Evolutionary conservation across 2,113 vertebrate genomes (phyloP), one percentile per base, ranked within the genome.

Genomic region (Indicator indicator): DNA sequence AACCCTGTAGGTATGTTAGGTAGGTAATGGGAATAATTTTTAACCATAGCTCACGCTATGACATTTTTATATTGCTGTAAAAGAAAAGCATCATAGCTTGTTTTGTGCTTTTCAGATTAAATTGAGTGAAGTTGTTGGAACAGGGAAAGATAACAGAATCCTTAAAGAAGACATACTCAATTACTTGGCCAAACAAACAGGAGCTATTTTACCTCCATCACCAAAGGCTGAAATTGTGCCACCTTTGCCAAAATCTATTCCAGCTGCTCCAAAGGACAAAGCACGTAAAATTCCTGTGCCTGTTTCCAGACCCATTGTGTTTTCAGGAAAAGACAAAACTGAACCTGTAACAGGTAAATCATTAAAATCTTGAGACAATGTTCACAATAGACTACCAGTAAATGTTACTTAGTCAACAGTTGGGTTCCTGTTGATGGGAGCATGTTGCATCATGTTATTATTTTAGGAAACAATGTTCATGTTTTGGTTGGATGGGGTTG

Each of bases 91-190:
- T 65, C 40, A 63, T 86, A 46, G 72, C 23, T 94, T 85, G 32
- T 78, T 94, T 12, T 50, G 9, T 95, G n/a, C 60, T 89, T 97
- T 95, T 70, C 97, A 99, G 99, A 99, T 99, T 73, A 99, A 99
- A 93, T 97, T 99, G 75, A 99, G 99, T 88, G 99, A 99, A 98
- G 98, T 99, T 91, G 97, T 99, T 46, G 99, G 99, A 77, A 99
- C 98, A 6, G 99, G 99, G n/a, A 99, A 97, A 90, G 99, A 99
- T 65, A 98, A 98, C 40, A 98, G 99, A 59, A 99, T 99, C 96
- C 98, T 99, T 77, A 99, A 99, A 97, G 99, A 99, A 97, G 99
- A 99, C 96, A 99, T 99, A 96, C 98, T 99, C 54, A 99, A 98
- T 97, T 99, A 98, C 91, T 95, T 99, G 97, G 98, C 99, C 23